A percentile compares a stretch with the other conserved stretches of the same genome.
Conservation (phyloP, 2,888 invertebrate genomes). For the Apodemia duryi region DNA sequence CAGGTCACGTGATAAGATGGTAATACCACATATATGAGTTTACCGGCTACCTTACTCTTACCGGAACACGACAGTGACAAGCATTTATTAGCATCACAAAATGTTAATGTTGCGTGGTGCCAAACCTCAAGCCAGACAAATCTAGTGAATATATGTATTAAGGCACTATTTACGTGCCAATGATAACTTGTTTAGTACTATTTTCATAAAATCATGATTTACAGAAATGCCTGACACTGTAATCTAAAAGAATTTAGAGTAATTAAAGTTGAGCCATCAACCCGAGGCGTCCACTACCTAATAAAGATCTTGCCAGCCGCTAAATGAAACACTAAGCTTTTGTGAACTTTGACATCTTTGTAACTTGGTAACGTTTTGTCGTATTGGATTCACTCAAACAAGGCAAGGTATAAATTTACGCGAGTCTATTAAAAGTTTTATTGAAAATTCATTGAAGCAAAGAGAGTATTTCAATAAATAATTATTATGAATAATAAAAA, state of each 20-base stretch:
- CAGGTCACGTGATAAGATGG: too few species aligned
- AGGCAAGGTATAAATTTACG: constrained; percentile 2
- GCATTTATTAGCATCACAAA: too few species aligned
- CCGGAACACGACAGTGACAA: too few species aligned
- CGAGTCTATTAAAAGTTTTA: neutral
- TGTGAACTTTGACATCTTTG: constrained; percentile 22
- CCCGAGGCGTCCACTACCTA: constrained; percentile 21
- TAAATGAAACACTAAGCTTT: constrained; percentile 20
- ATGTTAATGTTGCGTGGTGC: too few species aligned
- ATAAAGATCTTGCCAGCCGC: constrained; percentile 20
- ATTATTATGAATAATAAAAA: too few species aligned
- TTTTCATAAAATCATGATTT: too few species aligned
- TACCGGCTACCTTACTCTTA: too few species aligned
- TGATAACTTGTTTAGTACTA: too few species aligned
- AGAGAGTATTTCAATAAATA: neutral
- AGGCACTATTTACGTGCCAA: too few species aligned
- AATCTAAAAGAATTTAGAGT: constrained; percentile 19
- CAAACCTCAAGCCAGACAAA: too few species aligned
- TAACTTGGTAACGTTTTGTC: constrained; percentile 20
- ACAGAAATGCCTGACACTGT: neutral
- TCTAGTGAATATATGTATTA: too few species aligned
- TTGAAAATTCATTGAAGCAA: neutral
- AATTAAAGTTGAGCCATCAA: constrained; percentile 19
- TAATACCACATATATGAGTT: too few species aligned
- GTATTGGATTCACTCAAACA: constrained; percentile 10